A percentile compares a stretch with the other conserved stretches of the same genome.
Conservation (phyloP, 2,797 vertebrate genomes). For the Mareca strepera region DNA sequence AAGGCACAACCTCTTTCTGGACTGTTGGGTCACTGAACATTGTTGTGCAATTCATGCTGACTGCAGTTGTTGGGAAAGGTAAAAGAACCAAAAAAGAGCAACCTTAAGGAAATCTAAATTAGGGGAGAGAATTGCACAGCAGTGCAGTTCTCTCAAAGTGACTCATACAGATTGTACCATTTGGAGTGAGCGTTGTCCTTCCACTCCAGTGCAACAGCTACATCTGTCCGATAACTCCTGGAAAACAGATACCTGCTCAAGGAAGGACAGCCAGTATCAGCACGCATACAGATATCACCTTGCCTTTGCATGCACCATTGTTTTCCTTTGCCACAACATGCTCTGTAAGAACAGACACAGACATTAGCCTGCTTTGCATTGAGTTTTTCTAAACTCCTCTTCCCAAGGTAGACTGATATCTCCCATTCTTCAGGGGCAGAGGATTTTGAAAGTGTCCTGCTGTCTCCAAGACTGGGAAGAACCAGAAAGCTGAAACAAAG, state of each 20-base stretch:
- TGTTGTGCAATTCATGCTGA: constrained; percentile 33
- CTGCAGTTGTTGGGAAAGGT: constrained; percentile 49
- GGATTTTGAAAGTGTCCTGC: neutral
- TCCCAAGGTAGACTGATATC: neutral
- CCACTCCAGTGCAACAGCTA: neutral
- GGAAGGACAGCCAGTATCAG: neutral
- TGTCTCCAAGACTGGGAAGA: constrained; percentile 51
- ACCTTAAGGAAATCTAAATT: constrained; percentile 34
- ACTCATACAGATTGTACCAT: neutral
- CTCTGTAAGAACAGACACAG: neutral
- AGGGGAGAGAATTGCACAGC: neutral
- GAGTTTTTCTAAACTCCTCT: neutral
- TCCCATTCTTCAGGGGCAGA: constrained; percentile 16
- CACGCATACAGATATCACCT: neutral
- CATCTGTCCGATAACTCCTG: neutral
- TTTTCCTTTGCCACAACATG: neutral
- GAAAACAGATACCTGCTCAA: neutral
- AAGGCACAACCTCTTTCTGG: neutral
- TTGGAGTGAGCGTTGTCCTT: neutral
- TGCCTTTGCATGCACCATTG: neutral
- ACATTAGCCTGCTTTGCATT: neutral
- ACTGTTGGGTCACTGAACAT: neutral
- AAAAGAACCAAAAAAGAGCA: constrained; percentile 1
- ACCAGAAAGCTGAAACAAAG: constrained; percentile 63
- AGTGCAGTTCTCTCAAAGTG: neutral